Conservation (phyloP, 53 echinoderm and acorn worm species). For the Temnopleurus reevesii region DNA sequence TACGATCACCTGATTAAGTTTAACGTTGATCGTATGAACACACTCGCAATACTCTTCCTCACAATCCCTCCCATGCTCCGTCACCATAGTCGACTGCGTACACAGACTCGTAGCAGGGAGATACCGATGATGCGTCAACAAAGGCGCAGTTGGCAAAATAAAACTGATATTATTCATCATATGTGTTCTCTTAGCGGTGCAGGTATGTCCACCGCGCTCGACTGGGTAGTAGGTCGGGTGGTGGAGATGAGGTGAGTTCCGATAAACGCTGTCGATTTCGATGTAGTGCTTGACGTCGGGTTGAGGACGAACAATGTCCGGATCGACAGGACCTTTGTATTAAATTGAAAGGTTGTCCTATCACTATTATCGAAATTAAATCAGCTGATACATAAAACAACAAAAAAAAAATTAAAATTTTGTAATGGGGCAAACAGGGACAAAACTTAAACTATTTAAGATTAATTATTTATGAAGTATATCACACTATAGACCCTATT, state of each 20-base stretch:
- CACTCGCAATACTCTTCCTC: conserved; percentile 22
- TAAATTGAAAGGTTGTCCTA: no score
- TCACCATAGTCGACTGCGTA: not conserved
- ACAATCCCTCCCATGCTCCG: not conserved
- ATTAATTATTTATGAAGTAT: not conserved
- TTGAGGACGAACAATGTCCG: conserved; percentile 31
- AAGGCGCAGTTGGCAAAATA: not conserved
- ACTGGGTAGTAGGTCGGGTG: conserved; percentile 41
- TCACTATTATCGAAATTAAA: no score
- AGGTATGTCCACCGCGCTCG: not conserved
- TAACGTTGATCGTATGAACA: not conserved
- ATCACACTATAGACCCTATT: not conserved
- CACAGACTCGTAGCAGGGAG: not conserved
- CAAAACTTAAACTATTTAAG: not conserved
- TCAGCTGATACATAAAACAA: not conserved
- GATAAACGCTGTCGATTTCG: conserved; percentile 77
- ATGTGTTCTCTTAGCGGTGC: conserved; percentile 48
- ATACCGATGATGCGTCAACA: not conserved
- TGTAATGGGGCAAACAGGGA: not conserved
- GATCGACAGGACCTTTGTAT: conserved; percentile 39
- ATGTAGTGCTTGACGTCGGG: conserved; percentile 73
- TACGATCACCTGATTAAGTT: conserved; percentile 34
- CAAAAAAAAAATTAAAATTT: not conserved
- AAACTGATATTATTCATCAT: conserved; percentile 51
- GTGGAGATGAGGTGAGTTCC: conserved; percentile 50